Base-by-base conservation (phyloP, 1,140 invertebrate species). In the Heterodera schachtii region DNA sequence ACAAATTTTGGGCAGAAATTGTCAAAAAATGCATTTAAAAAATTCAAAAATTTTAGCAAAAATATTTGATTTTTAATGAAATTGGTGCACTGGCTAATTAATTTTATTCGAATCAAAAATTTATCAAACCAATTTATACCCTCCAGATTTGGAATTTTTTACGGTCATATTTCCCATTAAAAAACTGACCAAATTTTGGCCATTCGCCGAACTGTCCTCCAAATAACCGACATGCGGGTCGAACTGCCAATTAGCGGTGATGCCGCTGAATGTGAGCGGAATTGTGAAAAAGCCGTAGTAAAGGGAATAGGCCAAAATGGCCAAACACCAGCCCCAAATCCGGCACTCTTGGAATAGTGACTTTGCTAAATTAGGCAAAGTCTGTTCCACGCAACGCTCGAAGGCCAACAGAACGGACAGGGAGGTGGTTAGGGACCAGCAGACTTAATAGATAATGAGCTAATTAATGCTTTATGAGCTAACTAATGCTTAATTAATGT, bases 151-250 rank as follows among this genome's bases (percentile, higher is more conserved):
- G 31, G 1, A 31, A 31, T 31, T 31, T 31, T 31, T 31, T 0
- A 31, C 31, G 31, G 31, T 31, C 31, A 31, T 31, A 31, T 31
- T 31, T 31, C 31, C 31, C 31, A 9, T 69, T 69, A n/a, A 21
- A 21, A 21, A 70, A 6, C 67, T n/a, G 19, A 31, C 67, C 67
- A 70, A 52, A 52, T 52, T 52, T 52, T 52, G n/a, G 13, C 44
- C 74, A 75, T 75, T 66, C 31, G 31, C 31, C 5, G 21, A 4
- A 31, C 3, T 44, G 49, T 75, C 31, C 31, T 31, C 74, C 74
- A 75, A 71, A 44, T 75, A 75, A 21, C 74, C 74, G 21, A 75
- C 44, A 21, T 75, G 74, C 49, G 74, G 74, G 44, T 75, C 67
- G 74, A 75, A 75, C 19, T 57, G n/a, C 74, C 74, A 75, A 75